A percentile compares a stretch with the other conserved stretches of the same genome.
Conservation (phyloP, 2,888 invertebrate species). For the Drosophila kambysellisi region DNA sequence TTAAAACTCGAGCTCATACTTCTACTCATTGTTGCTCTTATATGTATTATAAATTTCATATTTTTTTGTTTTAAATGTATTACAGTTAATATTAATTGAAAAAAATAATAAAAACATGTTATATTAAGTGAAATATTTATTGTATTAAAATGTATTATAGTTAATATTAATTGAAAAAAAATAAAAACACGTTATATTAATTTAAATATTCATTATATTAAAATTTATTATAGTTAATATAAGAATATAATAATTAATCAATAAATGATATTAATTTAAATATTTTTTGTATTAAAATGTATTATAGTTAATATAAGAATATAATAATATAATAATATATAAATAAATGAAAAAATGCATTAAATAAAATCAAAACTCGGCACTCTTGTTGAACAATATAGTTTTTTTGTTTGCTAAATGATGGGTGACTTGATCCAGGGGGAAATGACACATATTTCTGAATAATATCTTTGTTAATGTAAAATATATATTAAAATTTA, state of each 20-base stretch:
- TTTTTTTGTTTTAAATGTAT: too few relatives aligned
- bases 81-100: not conserved
- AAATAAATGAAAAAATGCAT: not conserved
- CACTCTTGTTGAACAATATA: not conserved
- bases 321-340: too few relatives aligned
- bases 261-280: too few relatives aligned
- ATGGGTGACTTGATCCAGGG: not conserved
- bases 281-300: too few relatives aligned
- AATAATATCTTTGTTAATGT: not conserved
- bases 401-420: not conserved
- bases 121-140: not conserved
- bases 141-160: not conserved
- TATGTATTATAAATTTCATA: not conserved
- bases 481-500: not conserved
- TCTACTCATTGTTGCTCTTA: not conserved
- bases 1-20: not conserved
- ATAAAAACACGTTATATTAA: not conserved
- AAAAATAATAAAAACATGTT: not conserved
- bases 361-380: not conserved
- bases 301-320: not conserved
- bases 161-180: not conserved
- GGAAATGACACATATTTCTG: not conserved
- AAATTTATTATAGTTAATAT: not conserved
- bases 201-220: not conserved
- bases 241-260: too few relatives aligned